Evolutionary conservation across 2,888 invertebrate species (phyloP).

Genomic region (Gari tellinella): DNA sequence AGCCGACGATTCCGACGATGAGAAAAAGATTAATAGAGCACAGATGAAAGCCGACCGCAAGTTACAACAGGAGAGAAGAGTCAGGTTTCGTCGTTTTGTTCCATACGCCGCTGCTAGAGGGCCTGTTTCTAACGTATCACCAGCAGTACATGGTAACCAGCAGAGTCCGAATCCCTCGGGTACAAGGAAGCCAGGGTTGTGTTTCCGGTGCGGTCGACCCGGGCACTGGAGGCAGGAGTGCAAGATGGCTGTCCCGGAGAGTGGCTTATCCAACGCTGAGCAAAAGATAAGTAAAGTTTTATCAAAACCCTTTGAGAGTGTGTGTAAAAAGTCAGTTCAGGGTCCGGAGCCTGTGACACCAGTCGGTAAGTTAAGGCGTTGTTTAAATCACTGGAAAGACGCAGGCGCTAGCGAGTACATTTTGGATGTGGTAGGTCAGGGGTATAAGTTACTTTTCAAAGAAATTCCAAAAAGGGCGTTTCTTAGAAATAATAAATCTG

Average conservation of each 20-base stretch:
- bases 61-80: background rate
- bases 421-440: too few relatives aligned
- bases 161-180: background rate
- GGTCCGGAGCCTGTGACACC: too few relatives aligned
- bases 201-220: slow-evolving; percentile 26
- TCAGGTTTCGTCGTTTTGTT: slow-evolving; percentile 3
- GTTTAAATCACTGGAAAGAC: slow-evolving; percentile 14
- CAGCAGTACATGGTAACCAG: background rate
- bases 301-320: background rate
- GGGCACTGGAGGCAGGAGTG: slow-evolving; percentile 36
- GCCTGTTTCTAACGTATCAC: background rate
- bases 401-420: too few relatives aligned
- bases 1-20: slow-evolving; percentile 29
- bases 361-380: slow-evolving; percentile 14
- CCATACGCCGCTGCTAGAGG: slow-evolving; percentile 3
- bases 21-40: slow-evolving; percentile 13
- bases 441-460: slow-evolving; percentile 32
- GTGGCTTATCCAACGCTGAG: background rate
- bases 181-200: slow-evolving; percentile 16
- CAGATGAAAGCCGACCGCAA: slow-evolving; percentile 11
- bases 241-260: background rate
- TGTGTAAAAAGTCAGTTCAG: too few relatives aligned
- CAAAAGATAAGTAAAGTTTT: slow-evolving; percentile 12
- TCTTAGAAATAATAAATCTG: slow-evolving; percentile 33
- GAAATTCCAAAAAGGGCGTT: slow-evolving; percentile 5